A percentile compares a stretch with the other conserved stretches of the same genome.
These are phyloP conservation scores for Eucera pruinosa DNA, from an alignment of 2,888 invertebrate genomes.

Conservation along the genomic window DNA sequence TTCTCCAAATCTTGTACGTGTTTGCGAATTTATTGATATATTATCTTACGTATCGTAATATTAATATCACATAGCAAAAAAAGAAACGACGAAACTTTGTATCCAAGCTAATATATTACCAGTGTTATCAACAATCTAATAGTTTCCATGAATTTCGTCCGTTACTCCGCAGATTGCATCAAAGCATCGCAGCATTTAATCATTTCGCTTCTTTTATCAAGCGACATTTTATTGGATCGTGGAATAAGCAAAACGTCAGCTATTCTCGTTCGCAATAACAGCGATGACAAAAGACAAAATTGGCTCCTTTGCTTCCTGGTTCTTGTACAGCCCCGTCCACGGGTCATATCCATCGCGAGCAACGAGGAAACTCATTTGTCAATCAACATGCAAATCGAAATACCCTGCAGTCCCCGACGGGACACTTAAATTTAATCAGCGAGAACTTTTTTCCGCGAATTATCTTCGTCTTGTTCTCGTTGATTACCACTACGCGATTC, in stretches of 20 bases:
- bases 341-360: conserved; percentile 20
- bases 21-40: too few species aligned
- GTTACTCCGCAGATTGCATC: too few species aligned
- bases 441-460: not conserved
- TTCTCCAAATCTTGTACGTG: too few species aligned
- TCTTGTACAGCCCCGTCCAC: conserved; percentile 48
- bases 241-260: not conserved
- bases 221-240: not conserved
- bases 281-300: not conserved
- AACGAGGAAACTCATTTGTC: conserved; percentile 63
- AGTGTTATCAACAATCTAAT: too few species aligned
- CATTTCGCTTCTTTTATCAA: not conserved
- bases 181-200: too few species aligned
- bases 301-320: conserved; percentile 7
- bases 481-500: not conserved
- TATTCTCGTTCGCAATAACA: not conserved
- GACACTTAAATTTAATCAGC: conserved; percentile 31
- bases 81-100: too few species aligned
- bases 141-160: too few species aligned
- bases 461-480: conserved; percentile 7
- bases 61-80: too few species aligned
- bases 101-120: too few species aligned
- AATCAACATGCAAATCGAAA: conserved; percentile 71
- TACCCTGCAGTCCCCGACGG: conserved; percentile 20
- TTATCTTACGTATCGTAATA: too few species aligned